Evolutionary conservation across 2,797 vertebrate species (phyloP).

Genomic region (Selene dorsalis): DNA sequence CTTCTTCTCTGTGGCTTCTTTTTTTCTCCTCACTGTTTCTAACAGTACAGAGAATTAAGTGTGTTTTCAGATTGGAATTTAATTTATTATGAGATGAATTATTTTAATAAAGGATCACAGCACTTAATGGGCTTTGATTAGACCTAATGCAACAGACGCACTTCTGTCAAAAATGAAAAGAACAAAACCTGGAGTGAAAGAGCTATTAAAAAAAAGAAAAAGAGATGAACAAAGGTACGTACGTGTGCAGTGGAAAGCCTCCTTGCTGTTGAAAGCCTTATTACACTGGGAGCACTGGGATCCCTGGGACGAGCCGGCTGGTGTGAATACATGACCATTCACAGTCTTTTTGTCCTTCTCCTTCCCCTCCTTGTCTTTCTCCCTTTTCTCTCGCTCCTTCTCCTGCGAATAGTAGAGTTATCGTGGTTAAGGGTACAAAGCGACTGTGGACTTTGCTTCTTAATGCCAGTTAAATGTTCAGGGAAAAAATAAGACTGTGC

Average conservation of each 20-base stretch:
- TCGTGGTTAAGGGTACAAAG: constrained; percentile 9
- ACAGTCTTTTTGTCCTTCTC: constrained; percentile 87
- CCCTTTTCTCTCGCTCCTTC: constrained; percentile 90
- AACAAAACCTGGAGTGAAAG: not conserved
- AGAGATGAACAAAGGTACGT: constrained; percentile 66
- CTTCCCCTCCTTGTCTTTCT: constrained; percentile 89
- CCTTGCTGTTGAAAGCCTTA: constrained; percentile 89
- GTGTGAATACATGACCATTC: constrained; percentile 90
- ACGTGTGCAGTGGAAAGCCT: constrained; percentile 91
- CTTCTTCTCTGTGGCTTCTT: not conserved
- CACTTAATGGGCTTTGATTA: constrained; percentile 29
- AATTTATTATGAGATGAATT: not conserved
- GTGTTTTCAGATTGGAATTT: not conserved
- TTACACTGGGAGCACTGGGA: constrained; percentile 90
- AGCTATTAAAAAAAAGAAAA: not conserved
- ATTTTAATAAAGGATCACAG: constrained; percentile 13
- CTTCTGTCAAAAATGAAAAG: not conserved
- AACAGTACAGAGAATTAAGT: not conserved
- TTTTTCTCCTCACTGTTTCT: not conserved
- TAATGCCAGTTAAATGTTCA: constrained; percentile 22
- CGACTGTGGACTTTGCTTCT: not conserved
- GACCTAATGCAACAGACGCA: constrained; percentile 4
- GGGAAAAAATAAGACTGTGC: not conserved
- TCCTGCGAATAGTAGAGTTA: constrained; percentile 82
- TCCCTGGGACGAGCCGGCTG: constrained; percentile 78